Percentiles rank a stretch among this genome's conserved stretches.
These are phyloP conservation scores for Karalla daura DNA, from an alignment of 2,797 vertebrate species.

Conservation along the genomic window DNA sequence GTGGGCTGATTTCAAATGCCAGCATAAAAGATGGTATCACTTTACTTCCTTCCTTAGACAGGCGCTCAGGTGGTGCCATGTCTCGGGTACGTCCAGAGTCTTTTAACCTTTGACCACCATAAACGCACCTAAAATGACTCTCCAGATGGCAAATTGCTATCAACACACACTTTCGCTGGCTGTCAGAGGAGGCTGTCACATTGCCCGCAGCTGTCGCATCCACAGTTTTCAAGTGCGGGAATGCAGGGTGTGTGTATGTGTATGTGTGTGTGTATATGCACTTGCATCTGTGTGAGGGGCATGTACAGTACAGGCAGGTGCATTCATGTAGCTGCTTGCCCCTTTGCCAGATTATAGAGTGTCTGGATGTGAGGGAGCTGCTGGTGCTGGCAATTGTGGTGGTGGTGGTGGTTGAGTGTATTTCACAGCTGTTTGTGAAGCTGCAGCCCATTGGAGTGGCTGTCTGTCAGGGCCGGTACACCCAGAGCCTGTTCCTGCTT, in stretches of 20 bases:
- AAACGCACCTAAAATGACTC: conserved; percentile 57
- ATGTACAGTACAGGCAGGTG: conserved; percentile 1
- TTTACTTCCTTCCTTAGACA: conserved; percentile 36
- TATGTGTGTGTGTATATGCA: background rate
- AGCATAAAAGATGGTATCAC: conserved; percentile 28
- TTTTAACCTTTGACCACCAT: conserved; percentile 43
- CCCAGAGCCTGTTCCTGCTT: conserved; percentile 67
- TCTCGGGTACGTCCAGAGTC: conserved; percentile 23
- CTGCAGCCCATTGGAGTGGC: conserved; percentile 41
- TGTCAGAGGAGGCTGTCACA: conserved; percentile 31
- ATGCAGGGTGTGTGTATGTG: conserved; percentile 19
- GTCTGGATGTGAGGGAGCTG: conserved; percentile 16
- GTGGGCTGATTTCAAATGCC: conserved; percentile 44
- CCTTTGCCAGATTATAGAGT: conserved; percentile 11
- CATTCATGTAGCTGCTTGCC: conserved; percentile 37
- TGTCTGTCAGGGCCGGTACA: conserved; percentile 41
- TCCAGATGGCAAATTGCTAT: conserved; percentile 68
- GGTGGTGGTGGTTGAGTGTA: conserved; percentile 22
- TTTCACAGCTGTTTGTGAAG: conserved; percentile 64
- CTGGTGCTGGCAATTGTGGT: conserved; percentile 15
- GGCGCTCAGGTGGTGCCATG: background rate
- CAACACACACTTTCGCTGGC: conserved; percentile 40
- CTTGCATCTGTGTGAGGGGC: conserved; percentile 6
- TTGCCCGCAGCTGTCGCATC: conserved; percentile 60
- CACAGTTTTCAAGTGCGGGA: conserved; percentile 43